Percentiles rank a stretch among this genome's conserved stretches.
phyloP scores from a whole-genome alignment of 2,113 vertebrate species.

The Choloepus hoffmanni region DNA sequence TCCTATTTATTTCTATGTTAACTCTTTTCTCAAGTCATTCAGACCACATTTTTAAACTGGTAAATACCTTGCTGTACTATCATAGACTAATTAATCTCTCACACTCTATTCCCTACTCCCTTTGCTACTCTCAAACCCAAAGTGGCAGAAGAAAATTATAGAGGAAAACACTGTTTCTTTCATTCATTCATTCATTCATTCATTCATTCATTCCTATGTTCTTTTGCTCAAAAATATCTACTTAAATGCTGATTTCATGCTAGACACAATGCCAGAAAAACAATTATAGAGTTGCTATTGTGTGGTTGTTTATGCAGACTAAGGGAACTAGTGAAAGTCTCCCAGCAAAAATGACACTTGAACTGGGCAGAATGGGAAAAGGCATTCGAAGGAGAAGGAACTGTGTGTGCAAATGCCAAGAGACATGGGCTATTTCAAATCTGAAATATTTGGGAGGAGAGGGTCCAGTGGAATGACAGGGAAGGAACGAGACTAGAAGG shows the following conservation, averaged over 20 bases:
- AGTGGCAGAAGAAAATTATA: neutral
- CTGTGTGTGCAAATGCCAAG: too few relatives aligned
- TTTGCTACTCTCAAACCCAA: neutral
- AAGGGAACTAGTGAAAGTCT: neutral
- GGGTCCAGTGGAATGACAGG: neutral
- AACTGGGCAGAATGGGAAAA: neutral
- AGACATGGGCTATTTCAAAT: too few relatives aligned
- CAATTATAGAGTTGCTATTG: neutral
- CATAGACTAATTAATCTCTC: too few relatives aligned
- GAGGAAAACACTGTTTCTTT: neutral
- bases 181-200: neutral
- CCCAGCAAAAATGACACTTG: too few relatives aligned
- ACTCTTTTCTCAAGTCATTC: neutral
- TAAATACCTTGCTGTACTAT: neutral
- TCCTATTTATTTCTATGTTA: neutral
- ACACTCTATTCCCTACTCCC: accelerated
- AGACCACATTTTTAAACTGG: neutral
- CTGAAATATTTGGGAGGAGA: accelerated
- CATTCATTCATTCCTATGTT: neutral
- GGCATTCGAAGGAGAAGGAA: neutral
- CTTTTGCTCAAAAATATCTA: neutral
- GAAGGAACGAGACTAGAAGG: too few relatives aligned
- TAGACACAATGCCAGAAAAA: neutral
- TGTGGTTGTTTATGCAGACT: neutral
- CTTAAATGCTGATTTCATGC: neutral